Evolutionary conservation across 2,113 vertebrate species (phyloP).

Genomic region (Scophthalmus maximus): DNA sequence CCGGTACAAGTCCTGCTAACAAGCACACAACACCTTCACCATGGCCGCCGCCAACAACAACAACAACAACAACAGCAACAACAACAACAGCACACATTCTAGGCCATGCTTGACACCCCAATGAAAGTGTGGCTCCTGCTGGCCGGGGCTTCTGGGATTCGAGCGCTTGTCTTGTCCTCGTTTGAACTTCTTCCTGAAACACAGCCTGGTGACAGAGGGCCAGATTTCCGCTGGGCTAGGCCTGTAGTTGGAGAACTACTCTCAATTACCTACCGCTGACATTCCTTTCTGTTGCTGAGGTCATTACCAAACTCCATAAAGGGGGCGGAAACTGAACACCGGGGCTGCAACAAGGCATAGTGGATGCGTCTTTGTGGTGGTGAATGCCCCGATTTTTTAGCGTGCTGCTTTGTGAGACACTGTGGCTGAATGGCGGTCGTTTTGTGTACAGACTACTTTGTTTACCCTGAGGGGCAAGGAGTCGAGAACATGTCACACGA

Average conservation of each 20-base stretch:
- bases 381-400: slow-evolving; percentile 58
- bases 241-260: slow-evolving; percentile 55
- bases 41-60: slow-evolving; percentile 49
- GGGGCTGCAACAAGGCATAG: slow-evolving; percentile 54
- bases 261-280: slow-evolving; percentile 71
- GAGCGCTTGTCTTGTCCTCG: slow-evolving; percentile 77
- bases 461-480: slow-evolving; percentile 40
- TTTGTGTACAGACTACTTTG: slow-evolving; percentile 37
- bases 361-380: slow-evolving; percentile 55
- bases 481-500: slow-evolving; percentile 23
- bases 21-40: slow-evolving; percentile 14
- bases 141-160: slow-evolving; percentile 74
- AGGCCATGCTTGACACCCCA: slow-evolving; percentile 77
- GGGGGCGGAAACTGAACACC: slow-evolving; percentile 65
- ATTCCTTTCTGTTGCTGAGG: slow-evolving; percentile 68
- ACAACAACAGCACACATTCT: slow-evolving; percentile 68
- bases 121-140: slow-evolving; percentile 83
- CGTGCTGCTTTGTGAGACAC: slow-evolving; percentile 37
- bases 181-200: slow-evolving; percentile 80
- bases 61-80: slow-evolving; percentile 61
- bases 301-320: slow-evolving; percentile 67
- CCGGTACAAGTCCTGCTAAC: slow-evolving; percentile 57
- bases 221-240: slow-evolving; percentile 64
- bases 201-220: slow-evolving; percentile 63
- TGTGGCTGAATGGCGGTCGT: slow-evolving; percentile 48